Conservation (phyloP, 2,888 invertebrate species). For the Nymphalis polychloros region DNA sequence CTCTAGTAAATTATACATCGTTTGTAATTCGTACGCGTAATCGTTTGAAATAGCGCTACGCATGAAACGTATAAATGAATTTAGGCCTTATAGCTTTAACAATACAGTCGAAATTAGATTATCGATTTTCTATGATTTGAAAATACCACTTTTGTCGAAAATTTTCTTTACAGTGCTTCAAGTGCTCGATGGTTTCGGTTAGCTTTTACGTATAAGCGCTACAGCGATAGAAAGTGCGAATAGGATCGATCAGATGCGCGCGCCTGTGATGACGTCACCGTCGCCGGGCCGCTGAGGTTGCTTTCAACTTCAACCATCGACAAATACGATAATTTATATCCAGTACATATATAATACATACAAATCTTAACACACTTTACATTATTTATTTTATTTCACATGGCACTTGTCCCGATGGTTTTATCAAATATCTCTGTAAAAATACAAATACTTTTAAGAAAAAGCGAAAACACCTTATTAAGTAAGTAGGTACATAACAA, state of each 20-base stretch:
- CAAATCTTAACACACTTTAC: conserved; percentile 27
- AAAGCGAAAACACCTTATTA: no score
- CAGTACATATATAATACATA: conserved; percentile 39
- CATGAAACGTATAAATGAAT: background rate
- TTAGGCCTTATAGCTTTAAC: background rate
- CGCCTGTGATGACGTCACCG: conserved; percentile 74
- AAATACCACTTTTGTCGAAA: conserved; percentile 15
- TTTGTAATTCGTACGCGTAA: conserved; percentile 1
- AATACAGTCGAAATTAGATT: background rate
- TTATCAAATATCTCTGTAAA: background rate
- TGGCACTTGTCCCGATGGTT: background rate
- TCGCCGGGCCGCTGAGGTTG: conserved; percentile 52
- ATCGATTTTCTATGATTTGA: conserved; percentile 1
- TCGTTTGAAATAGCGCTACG: background rate
- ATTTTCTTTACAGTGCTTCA: conserved; percentile 50
- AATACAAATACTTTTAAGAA: no score
- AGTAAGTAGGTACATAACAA: no score
- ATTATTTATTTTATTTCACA: conserved; percentile 11
- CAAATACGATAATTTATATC: conserved; percentile 46
- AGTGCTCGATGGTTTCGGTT: conserved; percentile 42
- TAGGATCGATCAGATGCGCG: conserved; percentile 77
- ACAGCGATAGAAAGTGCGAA: conserved; percentile 60
- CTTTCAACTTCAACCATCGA: conserved; percentile 33
- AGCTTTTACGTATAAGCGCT: conserved; percentile 45
- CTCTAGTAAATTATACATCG: conserved; percentile 12